Percentiles rank a stretch among this genome's conserved stretches.
Evolutionary conservation across 2,797 vertebrate genomes (phyloP).

Genomic region (Macropus fuliginosus): DNA sequence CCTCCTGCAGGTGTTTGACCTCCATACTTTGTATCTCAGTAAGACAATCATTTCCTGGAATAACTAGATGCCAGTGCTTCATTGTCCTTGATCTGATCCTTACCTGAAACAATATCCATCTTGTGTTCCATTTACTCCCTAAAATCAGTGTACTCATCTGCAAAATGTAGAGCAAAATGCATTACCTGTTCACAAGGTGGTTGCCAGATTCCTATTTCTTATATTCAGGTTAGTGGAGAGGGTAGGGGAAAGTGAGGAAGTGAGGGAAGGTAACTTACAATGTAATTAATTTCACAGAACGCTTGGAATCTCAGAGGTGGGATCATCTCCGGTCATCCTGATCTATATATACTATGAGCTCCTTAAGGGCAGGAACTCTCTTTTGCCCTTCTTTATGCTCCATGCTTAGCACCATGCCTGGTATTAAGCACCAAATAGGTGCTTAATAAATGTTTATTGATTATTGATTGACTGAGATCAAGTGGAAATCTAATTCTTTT

Average conservation of each 20-base stretch:
- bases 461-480: background rate
- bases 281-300: background rate
- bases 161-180: background rate
- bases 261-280: background rate
- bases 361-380: background rate
- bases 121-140: background rate
- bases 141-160: background rate
- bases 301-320: background rate
- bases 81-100: background rate
- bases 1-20: background rate
- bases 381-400: background rate
- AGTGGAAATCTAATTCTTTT: background rate
- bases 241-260: background rate
- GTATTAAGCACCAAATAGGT: background rate
- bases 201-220: background rate
- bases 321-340: background rate
- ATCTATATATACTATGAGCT: background rate
- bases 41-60: background rate
- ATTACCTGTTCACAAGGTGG: background rate
- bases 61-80: background rate
- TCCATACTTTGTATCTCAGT: background rate
- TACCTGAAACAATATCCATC: background rate
- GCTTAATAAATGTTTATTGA: background rate
- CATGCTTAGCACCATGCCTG: background rate
- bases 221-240: background rate